Evolutionary conservation across 53 echinoderm and acorn worm species (phyloP), one percentile per base, ranked within the genome.

Genomic region (Patiria pectinifera): DNA sequence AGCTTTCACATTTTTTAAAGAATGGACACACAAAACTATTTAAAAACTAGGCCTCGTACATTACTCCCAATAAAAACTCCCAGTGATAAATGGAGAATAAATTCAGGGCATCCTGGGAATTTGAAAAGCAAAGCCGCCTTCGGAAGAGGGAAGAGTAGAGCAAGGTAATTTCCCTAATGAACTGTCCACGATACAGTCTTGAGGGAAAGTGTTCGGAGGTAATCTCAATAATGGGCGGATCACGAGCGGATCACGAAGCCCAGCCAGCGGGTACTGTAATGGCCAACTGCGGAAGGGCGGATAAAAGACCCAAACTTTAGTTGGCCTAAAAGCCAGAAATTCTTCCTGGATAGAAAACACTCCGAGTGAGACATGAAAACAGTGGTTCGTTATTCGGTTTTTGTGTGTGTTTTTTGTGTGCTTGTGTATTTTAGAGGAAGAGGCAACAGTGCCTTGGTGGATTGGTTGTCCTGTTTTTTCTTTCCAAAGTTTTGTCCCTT

Each of bases 111-210:
- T 23, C 21, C 6, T 23, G 24, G 74, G 10, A n/a, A 23, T 4
- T 74, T 24, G 4, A 74, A 74, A 74, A 8, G 74, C n/a, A 23
- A 74, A 23, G 24, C 74, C 74, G 74, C 74, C 24, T 22, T 74
- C 19, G 0, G 74, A 74, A 74, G 79, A 46, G 47, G 44, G 11
- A 9, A 12, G 3, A 79, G 3, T 69, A 74, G 22, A 25, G 8
- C 74, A 24, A 74, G 23, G 53, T 86, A 48, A 86, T 86, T 86
- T 86, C 86, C 86, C 25, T 86, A 86, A 86, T 86, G 74, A 71
- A 13, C 11, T 21, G 3, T 35, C 62, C 86, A 85, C 85, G 85
- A 85, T 24, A 24, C 15, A 83, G 26, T 61, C 59, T 21, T 53
- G 61, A 83, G 83, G 63, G 45, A 18, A 45, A 43, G 45, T 45